These are phyloP conservation scores for Panthera uncia DNA, from an alignment of 2,113 vertebrate species.

Conservation along the genomic window DNA sequence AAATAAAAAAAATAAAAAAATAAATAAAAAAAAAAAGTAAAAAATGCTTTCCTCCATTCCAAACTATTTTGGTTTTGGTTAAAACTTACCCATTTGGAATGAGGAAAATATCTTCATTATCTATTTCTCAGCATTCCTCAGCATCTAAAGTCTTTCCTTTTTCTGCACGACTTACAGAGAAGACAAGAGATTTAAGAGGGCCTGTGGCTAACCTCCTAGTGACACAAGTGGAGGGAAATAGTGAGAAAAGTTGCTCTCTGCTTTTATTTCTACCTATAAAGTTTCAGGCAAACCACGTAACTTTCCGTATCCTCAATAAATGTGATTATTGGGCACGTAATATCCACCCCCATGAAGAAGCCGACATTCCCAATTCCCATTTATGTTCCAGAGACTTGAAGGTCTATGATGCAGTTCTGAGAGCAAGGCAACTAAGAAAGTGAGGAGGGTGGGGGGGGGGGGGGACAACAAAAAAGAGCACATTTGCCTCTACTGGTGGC, in stretches of 20 bases:
- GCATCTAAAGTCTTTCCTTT: background rate
- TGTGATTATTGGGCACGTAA: background rate
- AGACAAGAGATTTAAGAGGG: background rate
- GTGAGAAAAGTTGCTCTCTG: background rate
- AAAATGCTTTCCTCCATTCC: background rate
- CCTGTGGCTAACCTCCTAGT: background rate
- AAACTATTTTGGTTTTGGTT: slow-evolving; percentile 14
- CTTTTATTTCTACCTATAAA: background rate
- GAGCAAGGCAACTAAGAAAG: background rate
- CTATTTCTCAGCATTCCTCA: background rate
- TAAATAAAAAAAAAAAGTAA: too few species aligned
- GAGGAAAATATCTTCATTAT: background rate
- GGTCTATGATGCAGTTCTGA: background rate
- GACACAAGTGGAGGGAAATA: background rate
- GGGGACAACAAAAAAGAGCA: background rate
- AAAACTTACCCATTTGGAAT: background rate
- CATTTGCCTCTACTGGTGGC: background rate
- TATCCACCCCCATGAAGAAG: background rate
- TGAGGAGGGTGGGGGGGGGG: background rate
- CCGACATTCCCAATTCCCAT: background rate
- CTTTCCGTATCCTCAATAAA: background rate
- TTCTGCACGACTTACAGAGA: background rate
- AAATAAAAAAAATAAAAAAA: too few species aligned
- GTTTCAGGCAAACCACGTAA: background rate
- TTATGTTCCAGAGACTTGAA: background rate